These are phyloP conservation scores for Bettongia penicillata DNA, from an alignment of 2,113 vertebrate species.

Conservation along the genomic window DNA sequence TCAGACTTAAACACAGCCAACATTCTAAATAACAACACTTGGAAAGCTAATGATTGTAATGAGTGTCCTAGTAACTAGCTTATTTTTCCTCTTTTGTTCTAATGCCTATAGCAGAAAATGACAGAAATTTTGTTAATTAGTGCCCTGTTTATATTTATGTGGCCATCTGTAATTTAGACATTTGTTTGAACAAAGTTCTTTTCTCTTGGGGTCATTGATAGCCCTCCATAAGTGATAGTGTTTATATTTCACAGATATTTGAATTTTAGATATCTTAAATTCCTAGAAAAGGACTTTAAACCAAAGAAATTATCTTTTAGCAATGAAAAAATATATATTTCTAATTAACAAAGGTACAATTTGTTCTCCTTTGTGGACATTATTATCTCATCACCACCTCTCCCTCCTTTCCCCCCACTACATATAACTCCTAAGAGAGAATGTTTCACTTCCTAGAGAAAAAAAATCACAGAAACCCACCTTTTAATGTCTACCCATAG, in stretches of 20 bases:
- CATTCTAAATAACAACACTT: neutral
- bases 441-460: conserved; percentile 25
- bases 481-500: conserved; percentile 13
- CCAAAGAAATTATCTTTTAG: conserved; percentile 14
- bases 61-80: neutral
- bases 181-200: neutral
- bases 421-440: conserved; percentile 1
- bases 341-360: conserved; percentile 3
- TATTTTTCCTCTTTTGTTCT: conserved; percentile 22
- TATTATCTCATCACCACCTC: neutral
- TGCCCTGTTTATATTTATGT: neutral
- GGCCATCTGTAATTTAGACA: neutral
- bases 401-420: neutral
- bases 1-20: neutral
- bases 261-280: conserved; percentile 4
- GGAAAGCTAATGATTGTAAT: neutral
- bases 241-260: conserved; percentile 40
- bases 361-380: neutral
- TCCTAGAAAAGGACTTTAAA: neutral
- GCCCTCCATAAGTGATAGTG: neutral
- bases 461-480: conserved; percentile 29
- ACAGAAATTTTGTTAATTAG: conserved; percentile 12
- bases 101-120: neutral
- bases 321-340: conserved; percentile 18
- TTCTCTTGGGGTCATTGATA: neutral